Conservation (phyloP, 2,888 invertebrate species). For the Dione vanillae region DNA sequence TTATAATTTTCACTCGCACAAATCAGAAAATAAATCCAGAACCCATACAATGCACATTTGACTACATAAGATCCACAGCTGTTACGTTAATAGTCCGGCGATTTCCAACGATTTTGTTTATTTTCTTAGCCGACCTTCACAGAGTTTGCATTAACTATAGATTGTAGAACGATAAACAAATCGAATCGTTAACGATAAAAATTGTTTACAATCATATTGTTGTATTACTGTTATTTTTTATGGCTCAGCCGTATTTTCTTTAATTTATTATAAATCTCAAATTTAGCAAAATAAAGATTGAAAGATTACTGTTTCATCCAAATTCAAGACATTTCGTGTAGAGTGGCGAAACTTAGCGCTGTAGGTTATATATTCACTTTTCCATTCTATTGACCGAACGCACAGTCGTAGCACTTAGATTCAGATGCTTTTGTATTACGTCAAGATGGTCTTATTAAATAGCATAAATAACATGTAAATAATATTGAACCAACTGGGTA, state of each 20-base stretch:
- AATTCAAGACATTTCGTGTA: too few species aligned
- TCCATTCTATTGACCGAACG: too few species aligned
- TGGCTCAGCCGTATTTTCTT: too few species aligned
- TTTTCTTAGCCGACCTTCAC: slow-evolving; percentile 41
- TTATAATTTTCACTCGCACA: not conserved
- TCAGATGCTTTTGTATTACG: too few species aligned
- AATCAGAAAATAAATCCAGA: slow-evolving; percentile 15
- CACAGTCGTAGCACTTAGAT: too few species aligned
- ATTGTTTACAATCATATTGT: not conserved
- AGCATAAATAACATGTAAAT: not conserved
- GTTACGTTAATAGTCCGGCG: slow-evolving; percentile 32
- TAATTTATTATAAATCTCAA: too few species aligned
- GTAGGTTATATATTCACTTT: too few species aligned
- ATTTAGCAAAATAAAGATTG: too few species aligned
- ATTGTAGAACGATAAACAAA: slow-evolving; percentile 32
- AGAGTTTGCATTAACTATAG: slow-evolving; percentile 33
- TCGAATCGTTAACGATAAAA: slow-evolving; percentile 18
- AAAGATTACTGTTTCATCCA: too few species aligned
- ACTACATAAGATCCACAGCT: slow-evolving; percentile 29
- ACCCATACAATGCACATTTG: slow-evolving; percentile 28
- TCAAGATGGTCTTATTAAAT: too few species aligned
- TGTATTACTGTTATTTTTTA: not conserved
- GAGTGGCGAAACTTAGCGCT: too few species aligned
- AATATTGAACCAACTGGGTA: not conserved
- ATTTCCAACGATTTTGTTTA: slow-evolving; percentile 40